Conservation (phyloP, 2,888 invertebrate genomes). For the Eueremaeus valkanovi region DNA sequence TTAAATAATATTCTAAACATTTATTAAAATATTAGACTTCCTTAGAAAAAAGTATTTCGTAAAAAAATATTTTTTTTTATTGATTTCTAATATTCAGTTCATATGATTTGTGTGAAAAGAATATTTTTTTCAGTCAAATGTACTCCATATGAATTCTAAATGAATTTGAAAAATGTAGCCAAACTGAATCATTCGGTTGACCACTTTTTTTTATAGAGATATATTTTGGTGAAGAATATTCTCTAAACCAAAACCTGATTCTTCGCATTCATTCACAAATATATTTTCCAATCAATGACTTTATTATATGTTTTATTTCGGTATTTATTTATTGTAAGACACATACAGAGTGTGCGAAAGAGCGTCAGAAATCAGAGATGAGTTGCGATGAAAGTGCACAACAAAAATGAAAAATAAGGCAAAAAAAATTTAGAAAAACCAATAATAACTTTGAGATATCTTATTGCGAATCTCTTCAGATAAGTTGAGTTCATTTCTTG, state of each 20-base stretch:
- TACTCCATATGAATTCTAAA: background rate
- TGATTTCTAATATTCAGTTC: background rate
- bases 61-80: no score
- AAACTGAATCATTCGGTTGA: slow-evolving; percentile 12
- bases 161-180: background rate
- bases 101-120: background rate
- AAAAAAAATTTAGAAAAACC: no score
- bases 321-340: background rate
- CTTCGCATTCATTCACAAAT: background rate
- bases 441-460: no score
- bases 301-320: slow-evolving; percentile 2
- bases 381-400: no score
- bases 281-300: slow-evolving; percentile 24
- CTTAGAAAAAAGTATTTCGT: no score
- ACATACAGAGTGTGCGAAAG: background rate
- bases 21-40: no score
- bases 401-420: no score
- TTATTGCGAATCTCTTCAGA: no score
- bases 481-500: no score
- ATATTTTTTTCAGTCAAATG: background rate
- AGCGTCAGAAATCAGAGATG: background rate
- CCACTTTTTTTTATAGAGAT: background rate
- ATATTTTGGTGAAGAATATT: background rate
- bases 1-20: no score
- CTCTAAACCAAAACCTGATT: background rate